Evolutionary conservation across 1,140 invertebrate genomes (phyloP), one percentile per base, ranked within the genome.

Genomic region (Eciton burchellii): DNA sequence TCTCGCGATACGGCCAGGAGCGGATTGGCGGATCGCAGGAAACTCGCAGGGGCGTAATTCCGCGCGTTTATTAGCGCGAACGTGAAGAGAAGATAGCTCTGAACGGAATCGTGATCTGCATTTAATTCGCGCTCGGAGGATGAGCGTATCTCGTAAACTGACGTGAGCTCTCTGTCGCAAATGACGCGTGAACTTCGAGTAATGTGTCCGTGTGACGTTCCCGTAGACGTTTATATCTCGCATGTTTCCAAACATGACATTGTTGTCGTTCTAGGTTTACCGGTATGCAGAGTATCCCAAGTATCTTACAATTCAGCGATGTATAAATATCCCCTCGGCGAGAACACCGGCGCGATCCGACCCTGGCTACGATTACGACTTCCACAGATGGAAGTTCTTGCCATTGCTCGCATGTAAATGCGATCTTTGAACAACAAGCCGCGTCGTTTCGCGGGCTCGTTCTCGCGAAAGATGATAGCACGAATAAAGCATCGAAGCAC

Each of bases 331-430:
- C 60, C 60, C 47, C 16, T 29, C 6, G 6, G 16, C 11, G 5
- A 54, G 52, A n/a, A n/a, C n/a, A n/a, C 19, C 19, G 3, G n/a
- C 47, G 47, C 65, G 12, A 21, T 77, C 21, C 21, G 62, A 5
- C 5, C 47, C 62, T 77, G 35, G 24, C 26, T 66, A 29, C 57
- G 12, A 29, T 29, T 16, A 24, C 8, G 21, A 77, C 21, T 77
- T 76, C 60, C 29, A 54, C 47, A 14, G 63, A 68, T 43, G 16
- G 21, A n/a, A 43, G 6, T 68, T 68, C 62, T 66, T 11, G 62
- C 68, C 74, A 43, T 77, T 35, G 16, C 29, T 66, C 52, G 21
- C 49, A 77, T 24, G 2, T 66, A 66, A 77, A 68, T 66, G 35
- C 6, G 62, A 14, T 54, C 63, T 76, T 66, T 54, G 49, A 66